Percentiles rank a stretch among this genome's conserved stretches.
Evolutionary conservation across 2,888 invertebrate genomes (phyloP).

Genomic region (Ommatoiulus sabulosus): DNA sequence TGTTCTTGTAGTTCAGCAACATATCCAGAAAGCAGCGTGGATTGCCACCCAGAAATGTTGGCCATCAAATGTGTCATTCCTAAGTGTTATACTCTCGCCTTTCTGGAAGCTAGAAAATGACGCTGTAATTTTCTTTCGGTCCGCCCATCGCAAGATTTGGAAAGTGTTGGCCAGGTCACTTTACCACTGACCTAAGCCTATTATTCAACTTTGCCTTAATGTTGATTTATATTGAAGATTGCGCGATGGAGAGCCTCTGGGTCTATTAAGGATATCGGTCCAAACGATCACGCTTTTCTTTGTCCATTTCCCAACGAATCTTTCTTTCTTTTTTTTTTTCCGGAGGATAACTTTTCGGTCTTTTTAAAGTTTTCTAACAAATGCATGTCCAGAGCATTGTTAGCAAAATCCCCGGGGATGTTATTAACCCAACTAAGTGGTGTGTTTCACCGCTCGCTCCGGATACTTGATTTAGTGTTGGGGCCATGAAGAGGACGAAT

Average conservation of each 20-base stretch:
- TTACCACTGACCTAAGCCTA: constrained; percentile 23
- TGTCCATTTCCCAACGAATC: neutral
- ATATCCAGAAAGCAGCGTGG: neutral
- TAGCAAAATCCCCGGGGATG: constrained; percentile 46
- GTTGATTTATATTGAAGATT: constrained; percentile 50
- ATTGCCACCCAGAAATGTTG: neutral
- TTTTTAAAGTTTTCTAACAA: constrained; percentile 51
- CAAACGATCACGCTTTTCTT: neutral
- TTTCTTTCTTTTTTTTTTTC: neutral
- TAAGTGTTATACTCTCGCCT: neutral
- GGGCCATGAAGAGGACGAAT: constrained; percentile 49
- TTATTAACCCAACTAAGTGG: constrained; percentile 49
- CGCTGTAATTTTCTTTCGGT: neutral
- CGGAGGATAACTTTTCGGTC: neutral
- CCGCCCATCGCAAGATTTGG: neutral
- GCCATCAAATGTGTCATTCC: neutral
- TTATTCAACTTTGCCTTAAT: constrained; percentile 50
- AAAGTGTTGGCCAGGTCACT: constrained; percentile 18
- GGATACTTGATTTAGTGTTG: constrained; percentile 49
- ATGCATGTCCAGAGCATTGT: constrained; percentile 50
- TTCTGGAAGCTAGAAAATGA: neutral
- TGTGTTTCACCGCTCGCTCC: constrained; percentile 48
- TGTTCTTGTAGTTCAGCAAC: too few species aligned
- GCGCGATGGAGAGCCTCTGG: constrained; percentile 41
- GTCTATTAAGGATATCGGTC: constrained; percentile 47